Evolutionary conservation across 2,888 invertebrate species (phyloP).

Genomic region (Microctonus aethiopoides): DNA sequence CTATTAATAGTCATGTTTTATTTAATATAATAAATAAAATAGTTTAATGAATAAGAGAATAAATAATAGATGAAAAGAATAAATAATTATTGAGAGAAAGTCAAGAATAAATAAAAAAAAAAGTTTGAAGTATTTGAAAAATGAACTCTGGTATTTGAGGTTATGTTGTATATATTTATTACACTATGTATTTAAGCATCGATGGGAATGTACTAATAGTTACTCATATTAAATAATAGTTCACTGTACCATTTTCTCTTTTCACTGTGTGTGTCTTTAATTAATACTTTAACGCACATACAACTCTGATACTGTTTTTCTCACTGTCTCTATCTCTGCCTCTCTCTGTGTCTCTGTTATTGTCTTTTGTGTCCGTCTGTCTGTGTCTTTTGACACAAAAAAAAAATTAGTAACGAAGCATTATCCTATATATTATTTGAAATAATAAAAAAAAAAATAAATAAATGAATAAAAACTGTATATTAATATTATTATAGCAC

Average conservation of each 20-base stretch:
- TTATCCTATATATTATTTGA: neutral
- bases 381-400: conserved; percentile 49
- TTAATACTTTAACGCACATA: neutral
- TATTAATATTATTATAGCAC: neutral
- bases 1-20: too few species aligned
- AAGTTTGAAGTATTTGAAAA: too few species aligned
- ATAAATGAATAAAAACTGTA: too few species aligned
- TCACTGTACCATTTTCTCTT: neutral
- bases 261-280: neutral
- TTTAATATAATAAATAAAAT: too few species aligned
- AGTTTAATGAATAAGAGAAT: too few species aligned
- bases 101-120: too few species aligned
- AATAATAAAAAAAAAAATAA: neutral
- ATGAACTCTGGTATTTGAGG: too few species aligned
- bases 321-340: conserved; percentile 33
- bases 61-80: neutral
- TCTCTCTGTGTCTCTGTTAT: conserved; percentile 42
- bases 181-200: neutral
- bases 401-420: neutral
- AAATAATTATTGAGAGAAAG: neutral
- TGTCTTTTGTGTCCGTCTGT: conserved; percentile 53
- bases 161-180: neutral
- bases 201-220: neutral
- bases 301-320: conserved; percentile 12
- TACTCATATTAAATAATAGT: neutral